Conservation (phyloP, 2,797 vertebrate genomes). For the Zalophus californianus region DNA sequence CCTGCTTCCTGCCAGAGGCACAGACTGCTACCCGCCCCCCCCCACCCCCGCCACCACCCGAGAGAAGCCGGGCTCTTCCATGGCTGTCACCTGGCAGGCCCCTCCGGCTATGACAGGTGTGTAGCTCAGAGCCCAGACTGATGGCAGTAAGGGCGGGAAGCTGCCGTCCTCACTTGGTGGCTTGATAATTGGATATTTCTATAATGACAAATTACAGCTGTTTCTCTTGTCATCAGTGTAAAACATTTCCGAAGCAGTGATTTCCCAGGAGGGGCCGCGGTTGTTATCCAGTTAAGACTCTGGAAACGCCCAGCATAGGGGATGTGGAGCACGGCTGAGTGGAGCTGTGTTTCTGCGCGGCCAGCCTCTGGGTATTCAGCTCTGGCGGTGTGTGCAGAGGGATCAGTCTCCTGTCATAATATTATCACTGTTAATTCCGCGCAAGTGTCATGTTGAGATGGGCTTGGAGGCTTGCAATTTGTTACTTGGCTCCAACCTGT, state of each 20-base stretch:
- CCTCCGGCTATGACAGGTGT: background rate
- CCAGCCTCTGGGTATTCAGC: slow-evolving; percentile 19
- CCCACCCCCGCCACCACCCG: background rate
- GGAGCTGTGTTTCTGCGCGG: background rate
- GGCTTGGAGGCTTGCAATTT: background rate
- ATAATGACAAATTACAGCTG: slow-evolving; percentile 72
- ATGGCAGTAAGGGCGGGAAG: background rate
- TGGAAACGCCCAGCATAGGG: background rate
- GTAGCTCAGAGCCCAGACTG: slow-evolving; percentile 4
- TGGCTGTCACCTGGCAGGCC: background rate
- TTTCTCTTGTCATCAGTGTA: slow-evolving; percentile 62
- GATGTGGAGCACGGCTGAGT: background rate
- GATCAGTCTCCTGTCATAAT: slow-evolving; percentile 47
- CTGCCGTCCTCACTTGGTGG: slow-evolving; percentile 33
- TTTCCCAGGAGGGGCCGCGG: slow-evolving; percentile 39
- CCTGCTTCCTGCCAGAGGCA: background rate
- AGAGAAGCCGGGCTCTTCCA: background rate
- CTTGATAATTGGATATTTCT: slow-evolving; percentile 70
- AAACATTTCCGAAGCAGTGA: slow-evolving; percentile 34
- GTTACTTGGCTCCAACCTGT: slow-evolving; percentile 55
- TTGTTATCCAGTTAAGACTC: slow-evolving; percentile 62
- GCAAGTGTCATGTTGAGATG: slow-evolving; percentile 11
- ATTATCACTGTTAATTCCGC: slow-evolving; percentile 38
- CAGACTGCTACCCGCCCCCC: background rate
- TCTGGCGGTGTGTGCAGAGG: background rate